phyloP scores from a whole-genome alignment of 2,888 invertebrate genomes.

The Cataglyphis altisquamis region DNA sequence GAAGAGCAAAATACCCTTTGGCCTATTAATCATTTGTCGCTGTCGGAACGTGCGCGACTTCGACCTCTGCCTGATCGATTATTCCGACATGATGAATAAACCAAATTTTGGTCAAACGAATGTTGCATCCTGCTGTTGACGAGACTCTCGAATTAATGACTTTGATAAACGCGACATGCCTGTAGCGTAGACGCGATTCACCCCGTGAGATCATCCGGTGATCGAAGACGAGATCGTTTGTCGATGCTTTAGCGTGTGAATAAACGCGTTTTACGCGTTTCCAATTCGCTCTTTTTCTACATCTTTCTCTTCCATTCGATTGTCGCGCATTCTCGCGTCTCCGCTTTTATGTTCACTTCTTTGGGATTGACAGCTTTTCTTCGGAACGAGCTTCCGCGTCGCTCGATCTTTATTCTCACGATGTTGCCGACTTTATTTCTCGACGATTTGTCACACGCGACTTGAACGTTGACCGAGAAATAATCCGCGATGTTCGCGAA shows the following conservation, averaged over 20 bases:
- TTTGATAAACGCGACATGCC: conserved; percentile 37
- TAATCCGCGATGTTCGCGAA: conserved; percentile 28
- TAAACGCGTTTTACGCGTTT: conserved; percentile 25
- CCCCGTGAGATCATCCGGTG: conserved; percentile 11
- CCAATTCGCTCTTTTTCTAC: not conserved
- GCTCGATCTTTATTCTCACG: conserved; percentile 58
- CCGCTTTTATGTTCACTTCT: conserved; percentile 53
- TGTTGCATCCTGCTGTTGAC: conserved; percentile 41
- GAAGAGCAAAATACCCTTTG: conserved; percentile 37
- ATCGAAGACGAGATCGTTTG: conserved; percentile 14
- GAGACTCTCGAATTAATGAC: conserved; percentile 48
- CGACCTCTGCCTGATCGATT: conserved; percentile 36
- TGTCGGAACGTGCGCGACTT: conserved; percentile 37
- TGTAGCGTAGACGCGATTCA: conserved; percentile 23
- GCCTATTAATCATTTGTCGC: conserved; percentile 49
- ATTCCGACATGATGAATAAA: conserved; percentile 50
- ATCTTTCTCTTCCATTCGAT: conserved; percentile 23
- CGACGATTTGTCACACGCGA: conserved; percentile 56
- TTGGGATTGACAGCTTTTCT: conserved; percentile 52
- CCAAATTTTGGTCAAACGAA: conserved; percentile 51
- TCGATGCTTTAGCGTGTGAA: conserved; percentile 39
- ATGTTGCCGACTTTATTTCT: conserved; percentile 3
- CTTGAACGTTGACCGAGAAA: conserved; percentile 53
- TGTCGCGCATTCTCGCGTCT: conserved; percentile 23
- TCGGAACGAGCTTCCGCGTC: conserved; percentile 15